A percentile compares a stretch with the other conserved stretches of the same genome.
These are phyloP conservation scores for Frankliniella fusca DNA, from an alignment of 2,888 invertebrate genomes.

Conservation along the genomic window DNA sequence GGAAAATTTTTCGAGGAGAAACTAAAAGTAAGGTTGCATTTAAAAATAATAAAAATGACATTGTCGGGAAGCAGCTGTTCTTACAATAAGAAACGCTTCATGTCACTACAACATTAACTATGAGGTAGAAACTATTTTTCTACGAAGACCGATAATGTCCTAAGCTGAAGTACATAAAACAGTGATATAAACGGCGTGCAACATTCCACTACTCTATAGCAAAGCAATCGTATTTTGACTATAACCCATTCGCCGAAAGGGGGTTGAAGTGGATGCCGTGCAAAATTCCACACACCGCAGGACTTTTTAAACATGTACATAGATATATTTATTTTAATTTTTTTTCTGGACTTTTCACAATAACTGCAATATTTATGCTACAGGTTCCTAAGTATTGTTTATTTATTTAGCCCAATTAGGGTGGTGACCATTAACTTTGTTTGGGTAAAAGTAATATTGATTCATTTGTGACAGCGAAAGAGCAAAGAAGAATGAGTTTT, in stretches of 20 bases:
- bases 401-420: not conserved
- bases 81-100: too few species aligned
- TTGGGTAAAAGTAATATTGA: not conserved
- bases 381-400: not conserved
- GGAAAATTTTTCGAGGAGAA: not conserved
- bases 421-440: not conserved
- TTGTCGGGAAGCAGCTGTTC: too few species aligned
- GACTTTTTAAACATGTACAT: not conserved
- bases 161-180: too few species aligned
- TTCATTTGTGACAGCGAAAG: conserved; percentile 11
- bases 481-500: conserved; percentile 15
- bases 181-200: not conserved
- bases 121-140: too few species aligned
- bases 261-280: not conserved
- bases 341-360: not conserved
- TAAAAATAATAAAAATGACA: not conserved
- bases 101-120: too few species aligned
- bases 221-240: not conserved
- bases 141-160: too few species aligned
- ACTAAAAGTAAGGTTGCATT: not conserved
- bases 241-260: not conserved
- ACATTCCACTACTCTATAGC: not conserved
- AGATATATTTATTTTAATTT: not conserved
- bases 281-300: not conserved
- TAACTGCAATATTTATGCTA: not conserved